Evolutionary conservation across 2,113 vertebrate genomes (phyloP).

Genomic region (Chaetodon trifascialis): DNA sequence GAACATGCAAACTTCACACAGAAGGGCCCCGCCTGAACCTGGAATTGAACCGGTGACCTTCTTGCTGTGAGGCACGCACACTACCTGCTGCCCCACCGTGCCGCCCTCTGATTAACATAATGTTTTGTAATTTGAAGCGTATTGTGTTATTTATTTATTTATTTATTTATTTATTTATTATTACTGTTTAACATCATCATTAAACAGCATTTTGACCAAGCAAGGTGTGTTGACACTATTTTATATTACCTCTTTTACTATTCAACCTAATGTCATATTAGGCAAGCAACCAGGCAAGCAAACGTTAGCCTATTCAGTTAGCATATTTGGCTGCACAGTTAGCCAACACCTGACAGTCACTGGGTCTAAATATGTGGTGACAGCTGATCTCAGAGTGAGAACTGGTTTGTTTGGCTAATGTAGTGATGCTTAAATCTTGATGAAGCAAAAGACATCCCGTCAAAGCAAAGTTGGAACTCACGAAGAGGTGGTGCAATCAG

Average conservation of each 20-base stretch:
- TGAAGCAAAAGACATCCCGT: not conserved
- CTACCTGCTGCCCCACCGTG: too few relatives aligned
- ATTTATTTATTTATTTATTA: too few relatives aligned
- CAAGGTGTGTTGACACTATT: not conserved
- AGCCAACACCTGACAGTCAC: not conserved
- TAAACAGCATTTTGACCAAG: not conserved
- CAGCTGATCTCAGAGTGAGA: not conserved
- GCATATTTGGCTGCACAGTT: not conserved
- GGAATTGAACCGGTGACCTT: too few relatives aligned
- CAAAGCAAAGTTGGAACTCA: not conserved
- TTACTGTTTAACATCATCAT: not conserved
- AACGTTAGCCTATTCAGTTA: not conserved
- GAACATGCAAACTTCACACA: too few relatives aligned
- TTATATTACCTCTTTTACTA: not conserved
- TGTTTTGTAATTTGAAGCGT: not conserved
- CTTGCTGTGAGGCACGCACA: too few relatives aligned
- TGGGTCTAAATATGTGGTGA: not conserved
- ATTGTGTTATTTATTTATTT: not conserved
- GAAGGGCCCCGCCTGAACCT: too few relatives aligned
- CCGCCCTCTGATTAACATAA: not conserved
- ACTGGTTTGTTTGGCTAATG: not conserved
- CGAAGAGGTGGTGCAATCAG: too few relatives aligned
- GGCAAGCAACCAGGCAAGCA: too few relatives aligned
- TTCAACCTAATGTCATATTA: not conserved
- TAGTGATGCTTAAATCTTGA: not conserved